Percentiles rank a stretch among this genome's conserved stretches.
These are phyloP conservation scores for Prochilodus magdalenae DNA, from an alignment of 2,113 vertebrate genomes.

Conservation along the genomic window DNA sequence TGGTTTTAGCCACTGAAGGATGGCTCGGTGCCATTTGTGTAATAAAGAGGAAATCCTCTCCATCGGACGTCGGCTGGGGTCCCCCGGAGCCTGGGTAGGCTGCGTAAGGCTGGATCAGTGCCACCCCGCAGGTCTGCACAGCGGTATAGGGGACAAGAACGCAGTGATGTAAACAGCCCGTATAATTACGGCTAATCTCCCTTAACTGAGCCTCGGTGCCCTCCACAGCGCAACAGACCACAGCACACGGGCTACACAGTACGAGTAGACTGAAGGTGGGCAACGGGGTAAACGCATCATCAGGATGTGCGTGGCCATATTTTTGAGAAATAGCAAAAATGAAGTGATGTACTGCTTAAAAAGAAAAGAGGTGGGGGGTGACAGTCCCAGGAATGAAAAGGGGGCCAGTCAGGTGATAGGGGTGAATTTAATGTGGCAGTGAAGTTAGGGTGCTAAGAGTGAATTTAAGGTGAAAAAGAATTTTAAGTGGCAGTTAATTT, in stretches of 20 bases:
- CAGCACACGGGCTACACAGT: too few species aligned
- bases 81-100: neutral
- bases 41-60: neutral
- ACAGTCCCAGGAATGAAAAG: too few species aligned
- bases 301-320: too few species aligned
- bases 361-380: too few species aligned
- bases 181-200: slow-evolving; percentile 26
- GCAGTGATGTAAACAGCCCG: slow-evolving; percentile 21
- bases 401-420: too few species aligned
- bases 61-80: neutral
- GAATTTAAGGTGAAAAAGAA: too few species aligned
- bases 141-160: neutral
- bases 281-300: too few species aligned
- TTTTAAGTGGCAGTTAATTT: too few species aligned
- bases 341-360: too few species aligned
- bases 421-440: too few species aligned
- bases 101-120: neutral
- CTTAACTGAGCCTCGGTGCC: neutral
- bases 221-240: neutral
- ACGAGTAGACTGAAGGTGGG: neutral
- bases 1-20: neutral
- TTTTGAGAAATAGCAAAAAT: too few species aligned
- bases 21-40: neutral
- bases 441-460: too few species aligned
- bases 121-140: neutral